Evolutionary conservation across 1,140 invertebrate species (phyloP).

Genomic region (Drusus annulatus): DNA sequence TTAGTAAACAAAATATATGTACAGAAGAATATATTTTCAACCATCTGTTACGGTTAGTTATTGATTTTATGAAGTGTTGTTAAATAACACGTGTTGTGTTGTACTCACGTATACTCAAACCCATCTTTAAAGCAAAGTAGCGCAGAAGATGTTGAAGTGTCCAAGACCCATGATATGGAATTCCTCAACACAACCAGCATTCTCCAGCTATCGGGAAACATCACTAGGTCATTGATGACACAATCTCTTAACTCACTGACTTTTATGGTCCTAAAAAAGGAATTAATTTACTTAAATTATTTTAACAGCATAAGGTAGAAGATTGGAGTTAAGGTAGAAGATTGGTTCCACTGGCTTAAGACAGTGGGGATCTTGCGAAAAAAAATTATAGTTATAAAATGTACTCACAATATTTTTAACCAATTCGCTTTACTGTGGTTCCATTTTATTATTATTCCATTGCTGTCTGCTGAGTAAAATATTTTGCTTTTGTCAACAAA

Average conservation of each 20-base stretch:
- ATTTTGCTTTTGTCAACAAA: conserved; percentile 57
- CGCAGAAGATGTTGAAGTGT: conserved; percentile 47
- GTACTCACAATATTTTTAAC: conserved; percentile 55
- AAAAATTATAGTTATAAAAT: neutral
- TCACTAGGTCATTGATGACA: conserved; percentile 62
- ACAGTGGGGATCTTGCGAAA: neutral
- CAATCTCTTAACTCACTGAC: conserved; percentile 59
- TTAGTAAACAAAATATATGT: neutral
- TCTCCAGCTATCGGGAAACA: conserved; percentile 59
- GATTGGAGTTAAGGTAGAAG: too few relatives aligned
- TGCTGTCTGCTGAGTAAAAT: conserved; percentile 61
- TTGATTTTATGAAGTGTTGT: neutral
- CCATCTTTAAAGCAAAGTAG: conserved; percentile 54
- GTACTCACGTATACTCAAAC: conserved; percentile 40
- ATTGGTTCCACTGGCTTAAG: neutral
- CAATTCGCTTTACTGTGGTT: conserved; percentile 54
- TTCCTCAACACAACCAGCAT: conserved; percentile 62
- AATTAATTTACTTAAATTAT: conserved; percentile 18
- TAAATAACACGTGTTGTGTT: neutral
- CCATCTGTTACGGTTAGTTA: too few relatives aligned
- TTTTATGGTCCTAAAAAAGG: conserved; percentile 57
- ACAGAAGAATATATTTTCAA: neutral
- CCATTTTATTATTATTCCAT: conserved; percentile 61
- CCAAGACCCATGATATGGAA: conserved; percentile 59
- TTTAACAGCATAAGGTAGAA: too few relatives aligned